Evolutionary conservation across 2,113 vertebrate genomes (phyloP).

Genomic region (Aptenodytes forsteri): DNA sequence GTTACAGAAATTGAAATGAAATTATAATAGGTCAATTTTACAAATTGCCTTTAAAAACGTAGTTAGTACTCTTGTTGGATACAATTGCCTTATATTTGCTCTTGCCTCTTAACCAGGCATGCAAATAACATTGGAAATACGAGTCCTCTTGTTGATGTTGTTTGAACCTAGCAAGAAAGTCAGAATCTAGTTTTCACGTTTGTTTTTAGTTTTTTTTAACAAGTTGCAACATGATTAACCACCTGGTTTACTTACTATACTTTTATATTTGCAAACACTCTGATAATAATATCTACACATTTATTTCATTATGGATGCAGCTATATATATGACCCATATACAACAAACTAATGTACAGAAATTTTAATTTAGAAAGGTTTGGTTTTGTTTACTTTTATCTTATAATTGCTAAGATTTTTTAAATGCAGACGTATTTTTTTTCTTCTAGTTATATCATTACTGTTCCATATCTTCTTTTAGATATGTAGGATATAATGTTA

Average conservation of each 20-base stretch:
- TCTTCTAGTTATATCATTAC: neutral
- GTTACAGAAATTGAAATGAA: neutral
- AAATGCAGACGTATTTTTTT: neutral
- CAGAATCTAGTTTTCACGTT: neutral
- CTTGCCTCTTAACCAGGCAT: neutral
- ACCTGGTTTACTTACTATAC: neutral
- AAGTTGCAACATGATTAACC: neutral
- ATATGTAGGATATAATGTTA: neutral
- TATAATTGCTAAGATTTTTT: neutral
- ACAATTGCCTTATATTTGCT: neutral
- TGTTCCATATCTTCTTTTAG: constrained; percentile 64
- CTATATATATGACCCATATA: neutral
- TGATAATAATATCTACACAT: neutral
- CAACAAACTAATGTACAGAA: fast-evolving
- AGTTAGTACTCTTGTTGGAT: neutral
- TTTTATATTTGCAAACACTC: neutral
- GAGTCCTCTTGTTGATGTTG: neutral
- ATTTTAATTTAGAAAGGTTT: neutral
- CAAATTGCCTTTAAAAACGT: neutral
- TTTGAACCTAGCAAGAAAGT: neutral
- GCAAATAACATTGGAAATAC: neutral
- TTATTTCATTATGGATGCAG: neutral
- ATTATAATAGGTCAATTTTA: neutral
- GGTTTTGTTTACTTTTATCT: neutral
- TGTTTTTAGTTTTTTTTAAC: neutral